A percentile compares a stretch with the other conserved stretches of the same genome.
Evolutionary conservation across 2,797 vertebrate species (phyloP).

Genomic region (Moxostoma hubbsi): DNA sequence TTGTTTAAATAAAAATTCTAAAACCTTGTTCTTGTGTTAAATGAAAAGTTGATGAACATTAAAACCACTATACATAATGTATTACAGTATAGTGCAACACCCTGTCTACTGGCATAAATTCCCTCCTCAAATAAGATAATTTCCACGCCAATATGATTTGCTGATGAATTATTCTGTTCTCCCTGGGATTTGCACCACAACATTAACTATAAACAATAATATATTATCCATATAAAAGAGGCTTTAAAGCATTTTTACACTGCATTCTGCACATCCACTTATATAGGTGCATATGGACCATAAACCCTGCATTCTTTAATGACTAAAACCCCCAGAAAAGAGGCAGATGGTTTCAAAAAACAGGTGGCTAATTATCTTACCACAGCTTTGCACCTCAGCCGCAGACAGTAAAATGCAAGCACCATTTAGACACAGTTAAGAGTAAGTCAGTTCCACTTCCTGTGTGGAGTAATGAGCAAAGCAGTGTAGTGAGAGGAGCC

Average conservation of each 20-base stretch:
- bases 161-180: background rate
- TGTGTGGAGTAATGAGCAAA: slow-evolving; percentile 74
- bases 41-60: too few species aligned
- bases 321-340: slow-evolving; percentile 53
- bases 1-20: too few species aligned
- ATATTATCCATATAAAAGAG: background rate
- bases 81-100: background rate
- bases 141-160: background rate
- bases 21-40: too few species aligned
- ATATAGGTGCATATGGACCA: slow-evolving; percentile 37
- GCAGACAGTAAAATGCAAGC: slow-evolving; percentile 53
- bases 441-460: slow-evolving; percentile 42
- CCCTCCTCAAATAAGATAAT: background rate
- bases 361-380: slow-evolving; percentile 61
- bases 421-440: slow-evolving; percentile 49
- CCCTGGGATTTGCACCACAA: background rate
- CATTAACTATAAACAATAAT: slow-evolving; percentile 32
- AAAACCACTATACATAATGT: background rate
- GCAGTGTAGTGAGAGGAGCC: slow-evolving; percentile 73
- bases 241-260: slow-evolving; percentile 1
- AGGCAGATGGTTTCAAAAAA: slow-evolving; percentile 63
- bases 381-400: slow-evolving; percentile 62
- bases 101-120: background rate
- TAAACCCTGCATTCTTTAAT: slow-evolving; percentile 39
- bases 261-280: slow-evolving; percentile 20